A percentile compares a stretch with the other conserved stretches of the same genome.
Conservation (phyloP, 92 coral and sea anemone species). For the Epizoanthus scotinus region DNA sequence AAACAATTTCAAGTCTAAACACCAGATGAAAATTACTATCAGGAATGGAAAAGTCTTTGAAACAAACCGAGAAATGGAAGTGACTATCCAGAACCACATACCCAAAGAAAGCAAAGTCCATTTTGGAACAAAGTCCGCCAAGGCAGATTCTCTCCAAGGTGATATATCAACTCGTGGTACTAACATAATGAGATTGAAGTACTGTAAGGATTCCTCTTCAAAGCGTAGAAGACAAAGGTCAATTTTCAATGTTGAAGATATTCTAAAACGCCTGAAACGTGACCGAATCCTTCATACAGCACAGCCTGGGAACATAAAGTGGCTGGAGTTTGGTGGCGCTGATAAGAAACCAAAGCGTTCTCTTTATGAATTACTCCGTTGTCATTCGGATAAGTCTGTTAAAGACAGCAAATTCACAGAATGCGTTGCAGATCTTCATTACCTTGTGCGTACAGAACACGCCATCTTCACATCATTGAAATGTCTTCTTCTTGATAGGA, state of each 20-base stretch:
- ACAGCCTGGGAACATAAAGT: constrained; percentile 61
- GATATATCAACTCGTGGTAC: constrained; percentile 9
- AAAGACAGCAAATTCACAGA: constrained; percentile 68
- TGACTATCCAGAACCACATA: constrained; percentile 33
- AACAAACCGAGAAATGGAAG: constrained; percentile 52
- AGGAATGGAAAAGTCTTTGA: constrained; percentile 49
- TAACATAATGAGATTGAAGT: constrained; percentile 1
- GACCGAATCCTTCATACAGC: not conserved
- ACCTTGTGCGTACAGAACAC: constrained; percentile 60
- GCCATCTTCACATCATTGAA: constrained; percentile 40
- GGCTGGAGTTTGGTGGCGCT: constrained; percentile 71
- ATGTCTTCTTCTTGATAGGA: constrained; percentile 49
- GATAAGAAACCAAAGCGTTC: constrained; percentile 60
- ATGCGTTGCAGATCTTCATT: constrained; percentile 75
- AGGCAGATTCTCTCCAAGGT: not conserved
- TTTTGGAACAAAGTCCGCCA: no score
- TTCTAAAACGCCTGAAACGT: no score
- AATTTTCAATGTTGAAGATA: no score
- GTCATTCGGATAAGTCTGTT: constrained; percentile 70
- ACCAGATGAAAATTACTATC: constrained; percentile 51
- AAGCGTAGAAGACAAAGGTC: no score
- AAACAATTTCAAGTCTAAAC: constrained; percentile 63
- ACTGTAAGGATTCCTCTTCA: no score
- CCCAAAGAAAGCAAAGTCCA: not conserved
- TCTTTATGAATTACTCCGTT: constrained; percentile 78